phyloP scores from a whole-genome alignment of 2,888 invertebrate species.

The Pardosa pseudoannulata region DNA sequence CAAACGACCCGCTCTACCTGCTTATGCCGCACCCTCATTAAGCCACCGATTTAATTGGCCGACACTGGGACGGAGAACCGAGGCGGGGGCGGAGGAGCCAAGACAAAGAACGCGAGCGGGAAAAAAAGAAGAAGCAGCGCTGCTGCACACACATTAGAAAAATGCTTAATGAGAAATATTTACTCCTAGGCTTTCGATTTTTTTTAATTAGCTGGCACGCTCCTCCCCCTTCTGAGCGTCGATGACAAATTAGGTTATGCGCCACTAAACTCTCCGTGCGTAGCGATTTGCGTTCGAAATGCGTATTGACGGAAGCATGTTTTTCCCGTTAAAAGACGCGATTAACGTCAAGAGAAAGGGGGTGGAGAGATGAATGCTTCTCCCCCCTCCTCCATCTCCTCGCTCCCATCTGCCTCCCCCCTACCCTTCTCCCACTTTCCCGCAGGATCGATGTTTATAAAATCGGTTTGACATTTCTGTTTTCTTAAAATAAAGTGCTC shows the following conservation, averaged over 20 bases:
- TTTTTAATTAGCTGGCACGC: slow-evolving; percentile 18
- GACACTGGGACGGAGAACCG: slow-evolving; percentile 51
- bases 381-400: neutral
- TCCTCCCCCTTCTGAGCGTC: slow-evolving; percentile 14
- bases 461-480: slow-evolving; percentile 12
- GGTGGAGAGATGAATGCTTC: slow-evolving; percentile 9
- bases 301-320: slow-evolving; percentile 17
- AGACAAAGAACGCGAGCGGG: slow-evolving; percentile 61
- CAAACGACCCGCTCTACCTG: slow-evolving; percentile 69
- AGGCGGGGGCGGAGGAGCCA: slow-evolving; percentile 22
- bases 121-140: slow-evolving; percentile 50
- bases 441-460: slow-evolving; percentile 1
- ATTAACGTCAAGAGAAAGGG: slow-evolving; percentile 9
- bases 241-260: slow-evolving; percentile 53
- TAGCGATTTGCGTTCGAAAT: slow-evolving; percentile 29
- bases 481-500: slow-evolving; percentile 4
- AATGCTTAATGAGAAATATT: slow-evolving; percentile 68
- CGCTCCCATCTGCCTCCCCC: neutral
- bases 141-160: slow-evolving; percentile 61
- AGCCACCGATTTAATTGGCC: slow-evolving; percentile 68
- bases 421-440: neutral
- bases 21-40: slow-evolving; percentile 72
- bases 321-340: slow-evolving; percentile 11
- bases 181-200: slow-evolving; percentile 23
- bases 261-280: slow-evolving; percentile 23